These are phyloP conservation scores for Delphinapterus leucas DNA, from an alignment of 2,113 vertebrate species.

Conservation along the genomic window DNA sequence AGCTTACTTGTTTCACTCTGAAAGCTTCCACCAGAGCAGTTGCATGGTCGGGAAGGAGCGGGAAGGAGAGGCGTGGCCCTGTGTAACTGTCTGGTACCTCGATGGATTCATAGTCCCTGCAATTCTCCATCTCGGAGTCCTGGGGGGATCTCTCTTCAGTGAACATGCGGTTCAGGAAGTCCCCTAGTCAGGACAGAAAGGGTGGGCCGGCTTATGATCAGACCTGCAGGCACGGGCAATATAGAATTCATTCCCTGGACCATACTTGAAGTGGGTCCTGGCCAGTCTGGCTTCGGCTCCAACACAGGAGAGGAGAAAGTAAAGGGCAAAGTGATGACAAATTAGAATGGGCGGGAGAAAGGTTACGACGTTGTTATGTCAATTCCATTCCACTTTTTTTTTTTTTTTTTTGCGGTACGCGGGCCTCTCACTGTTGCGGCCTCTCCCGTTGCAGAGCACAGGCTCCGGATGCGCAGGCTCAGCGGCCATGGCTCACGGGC, in stretches of 20 bases:
- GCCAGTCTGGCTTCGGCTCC: neutral
- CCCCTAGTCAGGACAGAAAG: constrained; percentile 79
- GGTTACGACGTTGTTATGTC: neutral
- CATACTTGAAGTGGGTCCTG: fast-evolving
- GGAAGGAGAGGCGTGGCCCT: constrained; percentile 90
- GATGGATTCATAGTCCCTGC: constrained; percentile 86
- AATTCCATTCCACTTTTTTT: neutral
- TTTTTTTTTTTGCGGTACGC: no score
- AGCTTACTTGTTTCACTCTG: constrained; percentile 91
- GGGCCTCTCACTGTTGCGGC: no score
- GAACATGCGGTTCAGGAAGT: constrained; percentile 90
- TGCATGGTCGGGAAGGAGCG: constrained; percentile 87
- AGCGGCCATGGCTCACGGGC: no score
- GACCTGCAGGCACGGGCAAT: fast-evolving
- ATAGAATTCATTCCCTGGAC: neutral
- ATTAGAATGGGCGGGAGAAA: neutral
- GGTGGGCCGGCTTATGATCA: neutral
- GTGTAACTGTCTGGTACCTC: constrained; percentile 86
- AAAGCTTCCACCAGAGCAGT: constrained; percentile 93
- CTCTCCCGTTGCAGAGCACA: no score
- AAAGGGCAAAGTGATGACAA: neutral
- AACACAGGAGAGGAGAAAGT: neutral
- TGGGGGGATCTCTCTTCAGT: constrained; percentile 81
- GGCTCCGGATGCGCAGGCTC: no score
- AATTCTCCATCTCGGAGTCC: constrained; percentile 84